Conservation (phyloP, 2,113 vertebrate genomes). For the Leiothrix lutea region DNA sequence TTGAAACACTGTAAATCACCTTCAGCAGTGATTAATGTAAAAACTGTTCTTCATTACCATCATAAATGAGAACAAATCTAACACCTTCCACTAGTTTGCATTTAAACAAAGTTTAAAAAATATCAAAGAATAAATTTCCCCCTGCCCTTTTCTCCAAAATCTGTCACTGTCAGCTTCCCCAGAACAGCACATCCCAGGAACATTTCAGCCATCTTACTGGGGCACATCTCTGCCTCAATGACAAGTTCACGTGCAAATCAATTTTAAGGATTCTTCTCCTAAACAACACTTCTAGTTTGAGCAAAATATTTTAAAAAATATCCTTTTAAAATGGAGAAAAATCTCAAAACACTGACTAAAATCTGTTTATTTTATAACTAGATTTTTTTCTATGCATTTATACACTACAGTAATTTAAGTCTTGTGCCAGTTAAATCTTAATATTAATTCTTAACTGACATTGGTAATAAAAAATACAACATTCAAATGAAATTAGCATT, state of each 20-base stretch:
- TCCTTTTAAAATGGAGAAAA: neutral
- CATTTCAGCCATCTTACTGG: neutral
- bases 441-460: neutral
- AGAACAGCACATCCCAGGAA: neutral
- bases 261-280: neutral
- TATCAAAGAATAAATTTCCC: neutral
- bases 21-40: neutral
- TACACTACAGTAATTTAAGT: neutral
- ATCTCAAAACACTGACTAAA: neutral
- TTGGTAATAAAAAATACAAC: neutral
- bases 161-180: neutral
- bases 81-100: neutral
- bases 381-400: neutral
- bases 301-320: neutral
- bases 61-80: neutral
- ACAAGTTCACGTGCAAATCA: rapidly evolving
- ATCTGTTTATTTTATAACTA: neutral
- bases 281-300: neutral
- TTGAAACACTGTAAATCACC: neutral
- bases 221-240: neutral
- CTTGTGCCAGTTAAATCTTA: neutral
- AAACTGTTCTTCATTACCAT: neutral
- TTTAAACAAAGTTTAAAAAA: neutral
- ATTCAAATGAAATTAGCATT: neutral
- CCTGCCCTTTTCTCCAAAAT: neutral